Evolutionary conservation across 2,113 vertebrate species (phyloP).

Genomic region (Lampris incognitus): DNA sequence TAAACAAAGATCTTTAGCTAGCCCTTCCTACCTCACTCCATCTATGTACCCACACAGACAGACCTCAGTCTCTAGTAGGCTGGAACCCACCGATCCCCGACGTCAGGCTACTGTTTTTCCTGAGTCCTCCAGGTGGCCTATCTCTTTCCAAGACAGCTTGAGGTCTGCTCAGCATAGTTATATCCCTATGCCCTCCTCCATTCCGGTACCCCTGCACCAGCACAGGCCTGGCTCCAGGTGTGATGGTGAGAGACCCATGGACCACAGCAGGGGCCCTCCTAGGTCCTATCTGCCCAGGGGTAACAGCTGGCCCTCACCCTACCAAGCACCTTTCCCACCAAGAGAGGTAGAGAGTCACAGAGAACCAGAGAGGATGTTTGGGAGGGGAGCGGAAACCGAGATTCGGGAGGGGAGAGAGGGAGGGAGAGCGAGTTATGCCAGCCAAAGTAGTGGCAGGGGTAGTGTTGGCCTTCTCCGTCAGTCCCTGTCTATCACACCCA

Average conservation of each 20-base stretch:
- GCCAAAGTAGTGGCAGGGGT: slow-evolving; percentile 84
- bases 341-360: slow-evolving; percentile 67
- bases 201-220: slow-evolving; percentile 57
- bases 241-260: slow-evolving; percentile 60
- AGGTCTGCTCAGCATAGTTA: slow-evolving; percentile 75
- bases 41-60: slow-evolving; percentile 67
- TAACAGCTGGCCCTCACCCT: slow-evolving; percentile 83
- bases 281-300: slow-evolving; percentile 79
- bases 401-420: slow-evolving; percentile 66
- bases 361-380: slow-evolving; percentile 60
- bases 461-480: slow-evolving; percentile 80
- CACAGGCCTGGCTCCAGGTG: slow-evolving; percentile 66
- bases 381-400: slow-evolving; percentile 66
- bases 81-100: slow-evolving; percentile 72
- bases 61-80: slow-evolving; percentile 57
- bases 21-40: slow-evolving; percentile 70
- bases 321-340: slow-evolving; percentile 64
- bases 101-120: slow-evolving; percentile 77
- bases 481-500: slow-evolving; percentile 83
- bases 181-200: slow-evolving; percentile 65
- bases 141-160: slow-evolving; percentile 71
- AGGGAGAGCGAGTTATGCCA: slow-evolving; percentile 82
- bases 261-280: slow-evolving; percentile 67
- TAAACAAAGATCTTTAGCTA: slow-evolving; percentile 65
- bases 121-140: slow-evolving; percentile 75